Base-by-base conservation (phyloP, 2,113 vertebrate species). In the Carollia perspicillata region DNA sequence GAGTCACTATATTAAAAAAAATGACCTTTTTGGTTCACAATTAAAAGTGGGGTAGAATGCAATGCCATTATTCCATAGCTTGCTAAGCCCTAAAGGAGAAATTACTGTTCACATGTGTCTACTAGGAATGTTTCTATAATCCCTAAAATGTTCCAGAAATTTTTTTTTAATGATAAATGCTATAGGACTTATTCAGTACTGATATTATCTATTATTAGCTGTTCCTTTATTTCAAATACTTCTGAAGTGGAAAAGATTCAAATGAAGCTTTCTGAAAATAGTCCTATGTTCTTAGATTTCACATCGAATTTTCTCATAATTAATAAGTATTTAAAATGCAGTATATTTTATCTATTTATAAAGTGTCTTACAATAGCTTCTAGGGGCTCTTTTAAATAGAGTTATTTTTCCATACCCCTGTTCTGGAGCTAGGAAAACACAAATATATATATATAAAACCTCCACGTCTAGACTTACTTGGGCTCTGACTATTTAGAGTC, bases 1-100 rank as follows among this genome's bases (percentile, higher is more conserved):
- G 98, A 98, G 97, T 96, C 97, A 96, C 97, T 93, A 86, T 97
- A n/a, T n/a, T n/a, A n/a, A 98, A 63, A 63, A 63, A 94, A 95
- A 96, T 90, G 90, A 83, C 90, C 35, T 0, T 65, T 95, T 92
- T 97, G 96, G 75, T 94, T 97, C 97, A 98, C 97, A 98, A 97
- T 98, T 97, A 97, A 97, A 98, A 96, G 94, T 94, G 96, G 90
- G 91, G 93, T 92, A 33, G 0, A 97, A 96, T 84, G 87, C 97
- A 98, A 96, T 94, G 96, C 87, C 89, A 90, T 97, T 96, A 96
- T 96, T 97, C 84, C 97, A 65, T n/a, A 88, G 94, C 94, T 96
- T 88, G 20, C 89, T 80, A 87, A 95, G 80, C 87, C 97, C 88
- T 80, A 72, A 95, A 88, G 72, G 97, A 97, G 89, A 80, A 60